A percentile compares a stretch with the other conserved stretches of the same genome.
Conservation (phyloP, 2,113 vertebrate genomes). For the Cariama cristata region DNA sequence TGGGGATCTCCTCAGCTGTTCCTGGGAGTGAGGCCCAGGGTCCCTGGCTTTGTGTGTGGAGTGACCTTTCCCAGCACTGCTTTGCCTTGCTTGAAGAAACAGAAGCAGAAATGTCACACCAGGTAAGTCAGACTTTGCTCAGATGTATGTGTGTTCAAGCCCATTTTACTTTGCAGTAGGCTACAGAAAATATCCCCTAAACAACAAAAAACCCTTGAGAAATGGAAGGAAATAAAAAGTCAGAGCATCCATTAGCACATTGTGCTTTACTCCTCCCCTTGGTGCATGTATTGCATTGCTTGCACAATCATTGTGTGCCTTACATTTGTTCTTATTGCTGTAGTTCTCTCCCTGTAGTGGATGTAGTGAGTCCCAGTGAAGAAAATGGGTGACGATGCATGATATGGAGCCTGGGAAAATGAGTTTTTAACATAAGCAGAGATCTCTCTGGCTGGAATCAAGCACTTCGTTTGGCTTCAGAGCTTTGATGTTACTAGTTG, state of each 20-base stretch:
- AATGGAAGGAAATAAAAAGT: background rate
- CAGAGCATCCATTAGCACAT: background rate
- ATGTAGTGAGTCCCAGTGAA: background rate
- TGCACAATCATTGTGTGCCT: background rate
- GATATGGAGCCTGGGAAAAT: background rate
- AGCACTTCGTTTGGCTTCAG: background rate
- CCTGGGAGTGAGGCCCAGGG: background rate
- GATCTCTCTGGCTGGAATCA: background rate
- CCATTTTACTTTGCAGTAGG: background rate
- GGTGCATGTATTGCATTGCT: background rate
- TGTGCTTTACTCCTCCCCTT: background rate
- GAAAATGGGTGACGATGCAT: background rate
- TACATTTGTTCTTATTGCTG: background rate
- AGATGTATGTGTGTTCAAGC: background rate
- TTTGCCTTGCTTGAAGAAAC: background rate
- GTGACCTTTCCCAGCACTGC: background rate
- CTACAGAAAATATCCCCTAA: background rate
- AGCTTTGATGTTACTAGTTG: background rate
- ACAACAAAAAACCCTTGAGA: background rate
- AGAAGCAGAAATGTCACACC: background rate
- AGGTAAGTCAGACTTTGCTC: background rate
- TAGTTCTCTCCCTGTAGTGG: background rate
- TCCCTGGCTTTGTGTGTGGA: background rate
- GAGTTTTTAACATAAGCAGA: background rate
- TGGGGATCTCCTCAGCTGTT: background rate